Evolutionary conservation across 2,797 vertebrate genomes (phyloP).

Genomic region (Crenuchus spilurus): DNA sequence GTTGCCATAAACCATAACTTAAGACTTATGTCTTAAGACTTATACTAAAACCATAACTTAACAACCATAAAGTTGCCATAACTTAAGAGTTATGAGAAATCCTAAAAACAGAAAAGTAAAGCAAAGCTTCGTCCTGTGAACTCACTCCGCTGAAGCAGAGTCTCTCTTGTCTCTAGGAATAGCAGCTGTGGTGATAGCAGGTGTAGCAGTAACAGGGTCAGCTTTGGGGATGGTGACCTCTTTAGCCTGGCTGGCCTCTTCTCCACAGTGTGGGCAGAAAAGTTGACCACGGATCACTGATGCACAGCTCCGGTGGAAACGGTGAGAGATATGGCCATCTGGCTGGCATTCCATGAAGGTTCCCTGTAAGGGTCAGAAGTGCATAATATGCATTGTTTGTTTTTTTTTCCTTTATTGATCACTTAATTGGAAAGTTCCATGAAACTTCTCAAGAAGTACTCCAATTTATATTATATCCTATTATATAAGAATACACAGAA

Average conservation of each 20-base stretch:
- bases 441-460: background rate
- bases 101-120: background rate
- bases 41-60: too few relatives aligned
- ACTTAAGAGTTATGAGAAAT: background rate
- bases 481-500: background rate
- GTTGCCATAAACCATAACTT: too few relatives aligned
- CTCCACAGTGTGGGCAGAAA: constrained; percentile 96
- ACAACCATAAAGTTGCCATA: too few relatives aligned
- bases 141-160: constrained; percentile 72
- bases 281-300: constrained; percentile 85
- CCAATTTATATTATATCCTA: background rate
- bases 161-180: constrained; percentile 79
- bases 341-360: constrained; percentile 96
- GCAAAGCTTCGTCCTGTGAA: background rate
- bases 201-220: constrained; percentile 66
- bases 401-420: background rate
- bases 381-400: background rate
- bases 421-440: background rate
- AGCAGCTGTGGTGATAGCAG: constrained; percentile 67
- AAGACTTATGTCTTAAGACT: too few relatives aligned
- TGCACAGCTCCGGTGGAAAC: constrained; percentile 91
- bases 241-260: constrained; percentile 87
- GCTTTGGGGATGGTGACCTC: constrained; percentile 86
- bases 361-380: constrained; percentile 76
- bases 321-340: constrained; percentile 91